phyloP scores from a whole-genome alignment of 2,113 vertebrate species.

The human region GRCh38 chrX:43572001-43572500 shows the following conservation, averaged over 20 bases:
- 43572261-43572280: not conserved
- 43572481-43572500: no score
- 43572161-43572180: not conserved
- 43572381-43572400: no score
- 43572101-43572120: not conserved
- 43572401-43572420: no score
- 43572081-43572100: not conserved
- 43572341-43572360: no score
- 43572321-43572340: not conserved
- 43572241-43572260: not conserved
- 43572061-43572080: not conserved
- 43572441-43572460: no score
- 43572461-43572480: no score
- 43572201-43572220: not conserved
- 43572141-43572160: not conserved
- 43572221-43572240: not conserved
- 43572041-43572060: slow-evolving; percentile 1
- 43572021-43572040: not conserved
- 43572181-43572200: not conserved
- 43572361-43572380: no score
- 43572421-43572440: no score
- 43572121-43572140: not conserved
- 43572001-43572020: not conserved
- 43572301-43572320: not conserved
- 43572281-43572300: not conserved